Evolutionary conservation across 2,888 invertebrate species (phyloP), one percentile per base, ranked within the genome.

Genomic region (Nasonia oneida): DNA sequence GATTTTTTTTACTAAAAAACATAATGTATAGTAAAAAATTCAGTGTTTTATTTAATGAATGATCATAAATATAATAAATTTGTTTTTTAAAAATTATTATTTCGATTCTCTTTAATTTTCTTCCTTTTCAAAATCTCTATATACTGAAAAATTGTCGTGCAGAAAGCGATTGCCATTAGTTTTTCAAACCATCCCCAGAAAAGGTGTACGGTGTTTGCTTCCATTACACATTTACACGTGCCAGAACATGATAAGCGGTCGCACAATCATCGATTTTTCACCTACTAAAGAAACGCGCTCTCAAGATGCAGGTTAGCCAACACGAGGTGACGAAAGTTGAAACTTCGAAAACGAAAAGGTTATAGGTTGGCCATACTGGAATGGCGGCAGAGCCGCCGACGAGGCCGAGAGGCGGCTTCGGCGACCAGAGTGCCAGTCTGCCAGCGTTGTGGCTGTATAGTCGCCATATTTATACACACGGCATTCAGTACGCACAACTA

Each of bases 381-480:
- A 64, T 74, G 81, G 85, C 82, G 81, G 74, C 39, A 77, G 77
- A 53, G 61, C 39, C 37, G 37, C 37, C 37, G 37, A 37, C 37
- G 37, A 29, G 29, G 29, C 29, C 29, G 29, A 4, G 23, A 2
- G 42, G 42, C 39, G 64, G n/a, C 39, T 14, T 50, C 67, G 33
- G 2, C 4, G 39, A 39, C 39, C 39, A 39, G 4, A 39, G 29
- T 29, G 29, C 29, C 29, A 29, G 29, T 29, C 1, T 29, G 33
- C 37, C 5, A 64, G 61, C 33, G 18, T 76, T 74, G 61, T 64
- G 70, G 82, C 86, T 57, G 76, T 74, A 75, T 79, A 75, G 86
- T 83, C 86, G 86, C 86, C 86, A 86, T 86, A 86, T 86, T 86
- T 82, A 83, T 83, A 86, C 83, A 86, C 80, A 83, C 80, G 77